These are phyloP conservation scores for Dendrolimus pini DNA, from an alignment of 2,888 invertebrate species.

Conservation along the genomic window DNA sequence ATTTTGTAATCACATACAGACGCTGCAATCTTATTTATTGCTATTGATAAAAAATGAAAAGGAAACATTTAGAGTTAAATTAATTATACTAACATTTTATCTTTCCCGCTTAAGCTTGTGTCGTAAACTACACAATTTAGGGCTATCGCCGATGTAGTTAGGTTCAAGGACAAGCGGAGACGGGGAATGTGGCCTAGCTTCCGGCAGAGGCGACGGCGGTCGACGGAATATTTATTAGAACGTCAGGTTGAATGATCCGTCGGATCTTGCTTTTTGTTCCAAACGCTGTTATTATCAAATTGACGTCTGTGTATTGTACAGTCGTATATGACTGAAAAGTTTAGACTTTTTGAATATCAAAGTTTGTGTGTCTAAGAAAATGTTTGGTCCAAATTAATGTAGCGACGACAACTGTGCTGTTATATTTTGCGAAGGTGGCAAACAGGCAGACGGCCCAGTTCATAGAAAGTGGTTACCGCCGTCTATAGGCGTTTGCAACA, in stretches of 20 bases:
- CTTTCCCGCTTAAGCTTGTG: constrained; percentile 13
- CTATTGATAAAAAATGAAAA: too few species aligned
- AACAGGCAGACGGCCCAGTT: too few species aligned
- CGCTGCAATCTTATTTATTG: too few species aligned
- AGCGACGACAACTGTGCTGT: too few species aligned
- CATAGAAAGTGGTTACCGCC: too few species aligned
- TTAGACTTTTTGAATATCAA: background rate
- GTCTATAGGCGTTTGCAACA: too few species aligned
- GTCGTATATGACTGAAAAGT: background rate
- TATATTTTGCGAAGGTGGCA: too few species aligned
- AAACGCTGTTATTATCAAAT: background rate
- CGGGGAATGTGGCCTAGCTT: constrained; percentile 61
- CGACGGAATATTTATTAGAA: constrained; percentile 39
- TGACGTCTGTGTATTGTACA: background rate
- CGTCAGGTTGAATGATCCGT: background rate
- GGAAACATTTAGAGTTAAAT: too few species aligned
- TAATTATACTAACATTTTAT: background rate
- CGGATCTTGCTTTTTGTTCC: background rate
- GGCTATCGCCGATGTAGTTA: constrained; percentile 31
- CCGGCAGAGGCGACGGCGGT: constrained; percentile 34
- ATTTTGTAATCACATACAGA: too few species aligned
- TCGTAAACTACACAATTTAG: constrained; percentile 14
- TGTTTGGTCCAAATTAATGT: background rate
- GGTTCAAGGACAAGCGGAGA: constrained; percentile 57
- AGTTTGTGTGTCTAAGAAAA: background rate